Evolutionary conservation across 2,888 invertebrate genomes (phyloP), one percentile per base, ranked within the genome.

Genomic region (Scaeva pyrastri): DNA sequence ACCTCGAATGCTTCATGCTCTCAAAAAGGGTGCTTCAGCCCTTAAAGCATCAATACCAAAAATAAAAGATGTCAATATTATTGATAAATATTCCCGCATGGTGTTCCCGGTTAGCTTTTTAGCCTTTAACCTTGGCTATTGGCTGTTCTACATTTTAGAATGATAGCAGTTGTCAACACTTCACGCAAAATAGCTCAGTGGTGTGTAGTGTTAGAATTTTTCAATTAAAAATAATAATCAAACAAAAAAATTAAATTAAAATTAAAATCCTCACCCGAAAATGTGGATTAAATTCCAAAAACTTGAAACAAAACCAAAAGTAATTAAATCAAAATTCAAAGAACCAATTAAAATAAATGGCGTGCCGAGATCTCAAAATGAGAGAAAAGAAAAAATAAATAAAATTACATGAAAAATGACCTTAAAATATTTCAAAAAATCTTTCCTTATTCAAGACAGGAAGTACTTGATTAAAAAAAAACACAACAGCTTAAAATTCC

Each of bases 11-110:
- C 93, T 97, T 87, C 96, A 97, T 91, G 97, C 97, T 14, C 93
- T 98, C 16, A 95, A 96, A 66, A 95, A 95, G 89, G 97, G 97
- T 60, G 97, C 98, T 2, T 95, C 96, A n/a, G 97, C 96, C 41
- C 93, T 98, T 89, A 96, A 96, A 91, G 95, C 96, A n/a, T 97
- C 97, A 41, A 96, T 98, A 94, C 98, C 98, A n/a, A 97, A 96
- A 93, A 98, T 99, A 89, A 96, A 98, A 90, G 98, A 99, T 93
- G 98, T 99, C 84, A 99, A 99, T 93, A 96, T 98, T 89, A 99
- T 99, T 90, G 99, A 99, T 93, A 98, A 98, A 90, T 98, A 98
- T 93, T 98, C 98, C 43, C 94, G 99, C 89, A 96, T 99, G 90
- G 95, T 98, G 88, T 99, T 99, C 92, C 99, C 99, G 0, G 96